These are phyloP conservation scores for Poecile atricapillus DNA, from an alignment of 2,113 vertebrate species.

Conservation along the genomic window DNA sequence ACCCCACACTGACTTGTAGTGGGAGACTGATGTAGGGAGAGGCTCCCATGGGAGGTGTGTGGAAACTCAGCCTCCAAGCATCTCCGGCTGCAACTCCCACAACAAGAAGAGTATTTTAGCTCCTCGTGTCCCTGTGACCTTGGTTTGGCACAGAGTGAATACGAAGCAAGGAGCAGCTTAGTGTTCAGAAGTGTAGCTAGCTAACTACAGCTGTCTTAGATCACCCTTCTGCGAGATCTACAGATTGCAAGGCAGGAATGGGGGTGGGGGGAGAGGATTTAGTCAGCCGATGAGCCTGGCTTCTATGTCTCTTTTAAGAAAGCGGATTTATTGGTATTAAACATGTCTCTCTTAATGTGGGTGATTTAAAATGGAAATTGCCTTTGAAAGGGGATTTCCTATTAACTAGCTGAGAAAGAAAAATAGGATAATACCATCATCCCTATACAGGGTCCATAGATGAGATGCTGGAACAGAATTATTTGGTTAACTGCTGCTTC, in stretches of 20 bases:
- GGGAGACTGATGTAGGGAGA: neutral
- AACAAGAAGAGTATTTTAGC: neutral
- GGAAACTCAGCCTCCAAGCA: neutral
- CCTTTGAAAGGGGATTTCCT: constrained; percentile 62
- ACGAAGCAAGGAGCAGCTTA: neutral
- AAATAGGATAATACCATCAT: constrained; percentile 62
- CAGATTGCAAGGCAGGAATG: constrained; percentile 44
- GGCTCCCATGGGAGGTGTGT: neutral
- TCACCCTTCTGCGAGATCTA: constrained; percentile 31
- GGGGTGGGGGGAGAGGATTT: constrained; percentile 43
- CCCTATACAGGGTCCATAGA: neutral
- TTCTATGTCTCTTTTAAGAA: constrained; percentile 57
- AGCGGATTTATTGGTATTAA: constrained; percentile 67
- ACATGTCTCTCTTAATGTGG: constrained; percentile 60
- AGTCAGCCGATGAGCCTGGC: constrained; percentile 51
- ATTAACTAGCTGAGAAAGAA: constrained; percentile 59
- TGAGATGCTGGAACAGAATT: neutral
- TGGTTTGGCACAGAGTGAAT: neutral
- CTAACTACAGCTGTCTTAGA: constrained; percentile 28
- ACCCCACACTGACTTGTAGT: neutral
- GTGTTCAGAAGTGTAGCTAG: neutral
- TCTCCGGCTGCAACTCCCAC: neutral
- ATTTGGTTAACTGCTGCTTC: constrained; percentile 25
- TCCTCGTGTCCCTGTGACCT: neutral
- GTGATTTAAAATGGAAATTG: constrained; percentile 69